Conservation (phyloP, 2,888 invertebrate species). For the Volucella inflata region DNA sequence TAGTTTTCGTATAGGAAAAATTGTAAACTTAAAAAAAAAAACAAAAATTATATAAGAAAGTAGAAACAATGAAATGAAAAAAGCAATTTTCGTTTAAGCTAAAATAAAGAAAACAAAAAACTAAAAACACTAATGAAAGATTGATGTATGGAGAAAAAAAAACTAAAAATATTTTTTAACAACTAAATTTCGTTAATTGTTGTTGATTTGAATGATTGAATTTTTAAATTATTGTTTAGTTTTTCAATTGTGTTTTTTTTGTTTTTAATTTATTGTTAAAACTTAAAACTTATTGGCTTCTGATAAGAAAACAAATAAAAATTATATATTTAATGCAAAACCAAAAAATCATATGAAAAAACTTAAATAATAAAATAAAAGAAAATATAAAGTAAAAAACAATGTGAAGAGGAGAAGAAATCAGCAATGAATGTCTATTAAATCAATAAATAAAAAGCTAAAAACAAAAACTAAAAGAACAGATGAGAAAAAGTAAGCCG, state of each 20-base stretch:
- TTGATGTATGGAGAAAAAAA: background rate
- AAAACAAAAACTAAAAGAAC: constrained; percentile 10
- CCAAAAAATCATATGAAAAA: background rate
- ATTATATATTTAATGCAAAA: constrained; percentile 53
- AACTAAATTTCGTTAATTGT: constrained; percentile 14
- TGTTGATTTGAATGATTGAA: constrained; percentile 16
- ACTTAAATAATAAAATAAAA: constrained; percentile 32
- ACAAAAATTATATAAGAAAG: background rate
- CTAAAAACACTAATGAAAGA: background rate
- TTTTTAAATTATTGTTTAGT: background rate
- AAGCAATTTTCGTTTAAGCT: constrained; percentile 35
- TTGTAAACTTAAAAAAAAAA: background rate
- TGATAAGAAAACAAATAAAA: constrained; percentile 34
- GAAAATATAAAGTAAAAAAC: constrained; percentile 18
- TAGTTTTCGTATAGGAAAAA: background rate
- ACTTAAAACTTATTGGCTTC: constrained; percentile 57
- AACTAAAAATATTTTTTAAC: background rate
- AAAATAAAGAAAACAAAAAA: constrained; percentile 7
- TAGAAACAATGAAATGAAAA: constrained; percentile 11
- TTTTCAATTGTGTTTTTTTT: constrained; percentile 13
- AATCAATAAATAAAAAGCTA: constrained; percentile 37
- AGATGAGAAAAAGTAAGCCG: background rate
- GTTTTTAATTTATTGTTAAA: constrained; percentile 17
- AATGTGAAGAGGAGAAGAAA: constrained; percentile 11
- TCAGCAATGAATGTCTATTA: constrained; percentile 71